These are phyloP conservation scores for Globicephala melas DNA, from an alignment of 2,113 vertebrate species.

Conservation along the genomic window DNA sequence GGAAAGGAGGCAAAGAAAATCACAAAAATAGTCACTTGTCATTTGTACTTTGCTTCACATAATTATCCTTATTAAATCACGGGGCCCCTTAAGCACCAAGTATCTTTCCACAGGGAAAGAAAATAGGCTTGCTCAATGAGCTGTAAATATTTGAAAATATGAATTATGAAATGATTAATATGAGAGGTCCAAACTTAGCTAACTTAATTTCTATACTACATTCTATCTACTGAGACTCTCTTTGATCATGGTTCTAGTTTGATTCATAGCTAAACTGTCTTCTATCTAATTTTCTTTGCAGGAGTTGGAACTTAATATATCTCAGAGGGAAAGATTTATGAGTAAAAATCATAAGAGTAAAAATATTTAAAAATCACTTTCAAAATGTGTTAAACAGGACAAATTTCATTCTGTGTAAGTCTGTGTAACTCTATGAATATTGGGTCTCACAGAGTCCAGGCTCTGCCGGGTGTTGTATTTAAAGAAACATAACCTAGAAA, in stretches of 20 bases:
- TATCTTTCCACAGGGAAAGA: not conserved
- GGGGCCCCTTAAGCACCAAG: not conserved
- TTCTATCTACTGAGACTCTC: not conserved
- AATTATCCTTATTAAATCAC: not conserved
- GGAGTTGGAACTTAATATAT: not conserved
- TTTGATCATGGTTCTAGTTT: not conserved
- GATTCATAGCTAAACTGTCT: not conserved
- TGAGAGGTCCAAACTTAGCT: not conserved
- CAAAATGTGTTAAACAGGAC: not conserved
- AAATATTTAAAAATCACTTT: not conserved
- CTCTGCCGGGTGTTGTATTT: not conserved
- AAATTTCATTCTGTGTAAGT: not conserved
- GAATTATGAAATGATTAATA: slow-evolving; percentile 20
- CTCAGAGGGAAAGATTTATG: not conserved
- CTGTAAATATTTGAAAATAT: not conserved
- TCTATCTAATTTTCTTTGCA: slow-evolving; percentile 19
- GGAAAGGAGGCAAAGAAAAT: not conserved
- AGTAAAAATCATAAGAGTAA: not conserved
- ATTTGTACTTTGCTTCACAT: not conserved
- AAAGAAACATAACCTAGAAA: not conserved
- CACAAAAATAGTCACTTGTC: not conserved
- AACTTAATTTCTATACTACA: not conserved
- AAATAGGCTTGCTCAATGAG: not conserved
- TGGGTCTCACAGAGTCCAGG: not conserved
- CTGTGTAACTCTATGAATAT: not conserved